Evolutionary conservation across 1,140 invertebrate genomes (phyloP), one percentile per base, ranked within the genome.

Genomic region (Drosophila kepulauana): DNA sequence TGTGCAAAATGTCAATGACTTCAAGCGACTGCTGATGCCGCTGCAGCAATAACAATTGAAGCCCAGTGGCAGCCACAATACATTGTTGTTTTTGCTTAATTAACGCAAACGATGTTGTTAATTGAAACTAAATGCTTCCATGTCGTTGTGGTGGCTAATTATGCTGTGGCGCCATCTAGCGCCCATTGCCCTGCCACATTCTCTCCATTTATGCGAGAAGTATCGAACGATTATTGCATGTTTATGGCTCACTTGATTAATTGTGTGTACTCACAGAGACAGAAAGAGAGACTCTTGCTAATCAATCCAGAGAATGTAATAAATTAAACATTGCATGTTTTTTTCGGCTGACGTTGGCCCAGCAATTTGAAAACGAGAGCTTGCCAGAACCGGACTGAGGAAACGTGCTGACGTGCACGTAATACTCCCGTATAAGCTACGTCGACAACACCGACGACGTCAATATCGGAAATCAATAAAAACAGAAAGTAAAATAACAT

Each of bases 191-290:
- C 28, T 25, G 45, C 49, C 56, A 57, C 58, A 64, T 71, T 10
- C 61, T 51, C 35, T 56, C 80, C 77, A 79, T 84, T 84, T 76
- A 78, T 13, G n/a, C 41, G 41, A 43, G 4, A 66, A 79, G n/a
- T 74, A 79, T 64, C 64, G 73, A 72, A 49, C 48, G 48, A 49
- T 61, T 64, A 65, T 46, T 65, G 25, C 15, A 20, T 52, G 63
- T 88, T 82, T 75, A 82, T 84, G 80, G 69, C 75, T 69, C 79
- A 80, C 71, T 87, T 87, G 82, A 87, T 88, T 82, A 80, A 88
- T 88, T 75, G 68, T 46, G 70, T 74, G 73, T 70, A 58, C 64
- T 76, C 41, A 28, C 28, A 58, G 38, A 38, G 0, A 0, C 35
- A 10, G 7, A 46, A 13, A 51, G 38, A 35, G 62, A 48, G 49